Conservation (phyloP, 2,888 invertebrate species). For the Notodonta dromedarius region DNA sequence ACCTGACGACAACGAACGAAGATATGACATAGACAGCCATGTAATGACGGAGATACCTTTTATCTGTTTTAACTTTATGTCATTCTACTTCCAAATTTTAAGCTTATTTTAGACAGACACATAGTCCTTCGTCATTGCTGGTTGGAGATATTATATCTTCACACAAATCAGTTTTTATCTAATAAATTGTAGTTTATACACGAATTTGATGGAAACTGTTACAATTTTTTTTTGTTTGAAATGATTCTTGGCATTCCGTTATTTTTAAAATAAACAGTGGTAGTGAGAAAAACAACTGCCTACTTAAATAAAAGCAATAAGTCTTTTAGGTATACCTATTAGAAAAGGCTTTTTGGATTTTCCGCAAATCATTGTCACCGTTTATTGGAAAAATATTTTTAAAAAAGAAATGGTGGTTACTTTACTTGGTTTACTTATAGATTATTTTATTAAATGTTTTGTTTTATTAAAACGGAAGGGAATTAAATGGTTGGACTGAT, state of each 20-base stretch:
- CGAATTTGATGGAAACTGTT: conserved; percentile 23
- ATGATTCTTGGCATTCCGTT: conserved; percentile 3
- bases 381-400: conserved; percentile 17
- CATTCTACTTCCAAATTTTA: not conserved
- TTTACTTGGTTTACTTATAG: no score
- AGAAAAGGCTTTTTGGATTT: not conserved
- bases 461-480: conserved; percentile 26
- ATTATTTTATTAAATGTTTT: not conserved
- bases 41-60: conserved; percentile 9
- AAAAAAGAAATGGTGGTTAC: conserved; percentile 14
- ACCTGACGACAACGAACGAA: conserved; percentile 17
- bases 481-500: conserved; percentile 63
- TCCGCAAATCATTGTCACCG: conserved; percentile 23
- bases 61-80: conserved; percentile 7
- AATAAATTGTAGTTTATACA: conserved; percentile 27
- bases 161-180: conserved; percentile 15
- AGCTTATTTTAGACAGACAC: not conserved
- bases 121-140: conserved; percentile 17
- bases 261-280: conserved; percentile 25
- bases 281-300: conserved; percentile 2
- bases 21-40: conserved; percentile 29
- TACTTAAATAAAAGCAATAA: not conserved
- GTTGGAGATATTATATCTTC: conserved; percentile 32
- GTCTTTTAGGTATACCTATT: no score
- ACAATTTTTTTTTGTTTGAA: conserved; percentile 7